Evolutionary conservation across 1,140 invertebrate species (phyloP).

Genomic region (Drosophila sp.): DNA sequence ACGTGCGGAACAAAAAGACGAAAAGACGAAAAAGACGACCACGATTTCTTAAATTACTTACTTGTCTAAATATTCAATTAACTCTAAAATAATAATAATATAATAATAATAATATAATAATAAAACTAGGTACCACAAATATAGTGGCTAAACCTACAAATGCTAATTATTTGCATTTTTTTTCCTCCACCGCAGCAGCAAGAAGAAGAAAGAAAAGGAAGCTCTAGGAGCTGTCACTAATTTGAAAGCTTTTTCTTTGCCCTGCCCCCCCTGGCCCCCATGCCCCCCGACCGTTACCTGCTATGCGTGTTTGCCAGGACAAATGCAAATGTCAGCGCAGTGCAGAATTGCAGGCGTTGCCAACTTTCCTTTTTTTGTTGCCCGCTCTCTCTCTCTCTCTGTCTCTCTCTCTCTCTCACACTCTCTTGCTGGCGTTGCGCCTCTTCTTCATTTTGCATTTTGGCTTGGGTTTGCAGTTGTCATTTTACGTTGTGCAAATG

Average conservation of each 20-base stretch:
- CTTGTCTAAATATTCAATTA: no score
- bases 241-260: constrained; percentile 56
- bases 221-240: constrained; percentile 46
- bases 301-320: constrained; percentile 41
- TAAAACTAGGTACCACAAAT: no score
- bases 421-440: constrained; percentile 43
- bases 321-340: constrained; percentile 77
- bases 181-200: constrained; percentile 35
- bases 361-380: constrained; percentile 42
- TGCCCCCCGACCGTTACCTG: not conserved
- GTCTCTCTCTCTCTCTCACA: not conserved
- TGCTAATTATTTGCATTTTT: constrained; percentile 73
- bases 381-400: not conserved
- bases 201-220: not conserved
- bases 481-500: constrained; percentile 78
- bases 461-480: constrained; percentile 67
- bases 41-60: no score
- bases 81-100: no score
- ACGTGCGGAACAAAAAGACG: no score
- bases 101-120: no score
- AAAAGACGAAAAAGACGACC: no score
- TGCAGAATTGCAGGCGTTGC: constrained; percentile 45
- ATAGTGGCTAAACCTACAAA: no score
- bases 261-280: not conserved
- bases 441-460: constrained; percentile 68